Percentiles rank a stretch among this genome's conserved stretches.
These are phyloP conservation scores for Microchirus variegatus DNA, from an alignment of 2,797 vertebrate species.

Conservation along the genomic window DNA sequence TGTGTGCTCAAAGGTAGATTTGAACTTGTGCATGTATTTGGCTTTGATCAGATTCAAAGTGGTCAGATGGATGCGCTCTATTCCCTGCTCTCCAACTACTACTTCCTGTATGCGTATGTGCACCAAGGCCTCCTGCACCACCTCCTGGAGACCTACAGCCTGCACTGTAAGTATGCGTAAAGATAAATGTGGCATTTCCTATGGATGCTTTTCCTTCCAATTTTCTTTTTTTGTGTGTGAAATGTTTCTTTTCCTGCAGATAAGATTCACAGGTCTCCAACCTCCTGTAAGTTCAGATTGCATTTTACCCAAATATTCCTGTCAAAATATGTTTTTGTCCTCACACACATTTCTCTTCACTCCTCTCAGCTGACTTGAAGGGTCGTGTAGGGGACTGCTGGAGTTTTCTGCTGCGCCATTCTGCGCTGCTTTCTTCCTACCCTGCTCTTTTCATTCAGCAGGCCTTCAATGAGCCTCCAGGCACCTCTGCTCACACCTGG, in stretches of 20 bases:
- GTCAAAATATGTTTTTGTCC: not conserved
- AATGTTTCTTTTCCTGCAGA: slow-evolving; percentile 40
- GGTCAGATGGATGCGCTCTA: slow-evolving; percentile 67
- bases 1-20: too few species aligned
- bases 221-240: slow-evolving; percentile 6
- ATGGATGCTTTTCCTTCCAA: too few species aligned
- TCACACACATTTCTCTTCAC: not conserved
- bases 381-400: slow-evolving; percentile 59
- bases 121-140: slow-evolving; percentile 78
- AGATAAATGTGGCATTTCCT: not conserved
- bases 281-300: slow-evolving; percentile 30
- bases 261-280: not conserved
- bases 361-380: slow-evolving; percentile 25
- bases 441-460: slow-evolving; percentile 86
- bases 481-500: slow-evolving; percentile 76
- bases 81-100: slow-evolving; percentile 82
- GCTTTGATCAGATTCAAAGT: slow-evolving; percentile 73
- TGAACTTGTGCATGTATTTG: slow-evolving; percentile 1
- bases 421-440: slow-evolving; percentile 78
- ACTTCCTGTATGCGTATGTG: slow-evolving; percentile 84
- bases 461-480: slow-evolving; percentile 81
- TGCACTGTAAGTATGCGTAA: slow-evolving; percentile 72
- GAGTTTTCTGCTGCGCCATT: slow-evolving; percentile 80
- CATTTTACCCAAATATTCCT: not conserved
- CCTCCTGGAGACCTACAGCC: slow-evolving; percentile 80